Evolutionary conservation across 2,113 vertebrate genomes (phyloP), one percentile per base, ranked within the genome.

Genomic region (Cygnus buccinator): DNA sequence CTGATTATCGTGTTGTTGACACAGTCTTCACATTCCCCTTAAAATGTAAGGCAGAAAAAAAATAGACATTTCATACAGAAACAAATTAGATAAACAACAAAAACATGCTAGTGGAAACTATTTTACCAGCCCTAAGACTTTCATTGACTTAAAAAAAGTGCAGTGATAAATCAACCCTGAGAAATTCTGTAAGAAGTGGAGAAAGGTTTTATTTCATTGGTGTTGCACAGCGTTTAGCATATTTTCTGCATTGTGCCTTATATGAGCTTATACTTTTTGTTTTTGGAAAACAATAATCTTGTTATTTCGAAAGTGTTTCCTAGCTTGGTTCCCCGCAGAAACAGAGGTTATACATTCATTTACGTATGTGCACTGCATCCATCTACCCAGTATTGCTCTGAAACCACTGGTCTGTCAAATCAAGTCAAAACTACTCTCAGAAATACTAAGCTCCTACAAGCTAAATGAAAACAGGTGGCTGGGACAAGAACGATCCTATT

Each of bases 381-480:
- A 0, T 11, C 44, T 88, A n/a, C 41, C 50, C 37, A 0, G 0
- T 4, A 17, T 13, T 13, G 66, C 35, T 77, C 63, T 86, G 63
- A 83, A 97, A 83, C 12, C 72, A 74, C 44, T 50, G 50, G 37
- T 59, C n/a, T 70, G 63, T 80, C 92, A 92, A 90, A 93, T 77
- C 48, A 65, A 83, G 67, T 50, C 0, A 0, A 83, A 96, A 83
- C 39, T 28, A 28, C 72, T 91, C 50, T 88, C 55, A 80, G 26
- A 95, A 63, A 70, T 48, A 66, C 23, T 86, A 88, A 80, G 37
- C 55, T 93, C 63, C 31, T 3, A 3, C 63, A 83, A 54, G 90
- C 48, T 44, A 25, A 20, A 26, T n/a, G 44, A 44, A 74, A 93
- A 93, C 68, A 77, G 55, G 85, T 83, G 63, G 28, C 63, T 80